Evolutionary conservation across 2,888 invertebrate species (phyloP), one percentile per base, ranked within the genome.

Genomic region (Aleiodes testaceus): DNA sequence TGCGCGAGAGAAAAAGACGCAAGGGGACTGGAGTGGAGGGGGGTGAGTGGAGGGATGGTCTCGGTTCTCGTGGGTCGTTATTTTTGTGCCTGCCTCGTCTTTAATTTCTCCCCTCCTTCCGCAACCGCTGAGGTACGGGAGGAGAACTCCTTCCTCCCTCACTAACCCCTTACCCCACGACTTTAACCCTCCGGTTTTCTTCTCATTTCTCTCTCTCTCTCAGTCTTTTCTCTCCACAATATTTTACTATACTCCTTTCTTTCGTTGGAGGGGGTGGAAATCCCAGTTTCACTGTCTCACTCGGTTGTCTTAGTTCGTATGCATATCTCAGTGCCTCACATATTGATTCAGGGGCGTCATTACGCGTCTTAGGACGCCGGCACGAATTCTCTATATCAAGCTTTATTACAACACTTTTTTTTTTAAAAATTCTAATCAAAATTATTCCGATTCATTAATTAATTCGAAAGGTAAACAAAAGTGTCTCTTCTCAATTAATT

Each of bases 11-110:
- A 52, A 50, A 65, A 66, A 63, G 68, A 69, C 71, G 49, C 22
- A 18, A 70, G 12, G 3, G 42, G 59, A 42, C 18, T 42, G 44
- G 59, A 68, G 49, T 5, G 26, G 26, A 26, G 26, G 4, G 26
- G 64, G 30, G 73, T 50, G 36, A 36, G 36, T 36, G 36, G 36
- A 36, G 6, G 66, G 66, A 70, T 61, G 72, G 69, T 64, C 73
- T 64, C 55, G 67, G 74, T 70, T 79, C 74, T 79, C 75, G 81
- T 81, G 84, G 85, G 85, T 85, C 85, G 87, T 87, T 87, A 86
- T 87, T 87, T 87, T 87, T 86, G 87, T 87, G 87, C 86, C 85
- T 85, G 86, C 85, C 85, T 86, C 87, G 87, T 87, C 87, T 87
- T 87, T 87, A 87, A 87, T 86, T 84, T 85, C 83, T 84, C 82